Evolutionary conservation across 2,888 invertebrate species (phyloP), one percentile per base, ranked within the genome.

Genomic region (Rhagium mordax): DNA sequence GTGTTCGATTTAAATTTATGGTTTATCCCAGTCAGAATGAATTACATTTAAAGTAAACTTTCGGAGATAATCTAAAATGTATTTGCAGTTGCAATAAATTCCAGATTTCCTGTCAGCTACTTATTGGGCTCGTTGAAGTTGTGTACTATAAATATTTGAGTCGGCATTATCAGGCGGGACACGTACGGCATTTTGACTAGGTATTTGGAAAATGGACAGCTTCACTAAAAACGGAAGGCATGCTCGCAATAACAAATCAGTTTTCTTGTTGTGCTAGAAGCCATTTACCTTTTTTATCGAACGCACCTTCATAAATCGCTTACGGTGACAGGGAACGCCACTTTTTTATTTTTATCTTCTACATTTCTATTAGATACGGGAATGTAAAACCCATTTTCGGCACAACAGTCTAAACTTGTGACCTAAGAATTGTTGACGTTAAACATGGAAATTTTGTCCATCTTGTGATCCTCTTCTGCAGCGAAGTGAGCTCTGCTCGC

Each of bases 191-290:
- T 84, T 83, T 85, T 84, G 84, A 83, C 82, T 83, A 79, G 82
- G 81, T 82, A 84, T 83, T 83, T 81, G 84, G 81, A 78, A 84
- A 85, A 84, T 84, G 82, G 84, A 84, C 84, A 84, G 82, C 81
- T 83, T 79, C 79, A 78, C 79, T 79, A 82, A 84, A 84, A 84
- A 85, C 81, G 77, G 57, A 73, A 78, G 74, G 80, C 84, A 82
- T 82, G 84, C 73, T 77, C 74, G 80, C 81, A 80, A 84, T 85
- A 81, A 79, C 76, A 81, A 84, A 84, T 82, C 80, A 78, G 71
- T 64, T 78, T 74, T 76, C 75, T 75, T 81, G 77, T 77, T 71
- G 65, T 74, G 74, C 59, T 69, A 15, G 62, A 27, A 57, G 53
- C 66, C 53, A 71, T 72, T 71, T 72, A 69, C 69, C 41, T 57